Evolutionary conservation across 2,888 invertebrate species (phyloP), one percentile per base, ranked within the genome.

Genomic region (Cinara cedri): DNA sequence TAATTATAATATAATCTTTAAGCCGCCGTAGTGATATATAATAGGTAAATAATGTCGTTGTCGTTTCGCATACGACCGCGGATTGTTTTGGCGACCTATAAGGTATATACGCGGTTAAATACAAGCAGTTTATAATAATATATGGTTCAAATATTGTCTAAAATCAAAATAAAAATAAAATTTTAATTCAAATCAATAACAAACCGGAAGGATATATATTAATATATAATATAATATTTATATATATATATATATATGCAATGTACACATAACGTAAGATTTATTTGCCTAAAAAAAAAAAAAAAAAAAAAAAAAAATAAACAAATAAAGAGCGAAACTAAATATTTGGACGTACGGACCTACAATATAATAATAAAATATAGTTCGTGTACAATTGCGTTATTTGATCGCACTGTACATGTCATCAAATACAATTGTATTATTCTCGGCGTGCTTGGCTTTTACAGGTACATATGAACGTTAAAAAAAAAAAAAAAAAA

Each of bases 401-500:
- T 44, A 51, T 65, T 54, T 44, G 42, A 65, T 21, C 63, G 51
- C 74, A 44, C 51, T 74, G 74, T 74, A 74, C 34, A 34, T 63
- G 54, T 65, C 65, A 26, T 54, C 42, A 54, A 34, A 26, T 75
- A 81, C 66, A n/a, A 46, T 34, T 34, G 6, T 34, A 34, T 34
- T 34, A n/a, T 54, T 46, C n/a, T 75, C 34, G 26, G 76, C 76
- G 76, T 76, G 76, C 76, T 76, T 34, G 76, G 66, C 76, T 76
- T n/a, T 68, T 74, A 74, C 74, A 74, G 74, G 63, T 74, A 74
- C 24, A n/a, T 42, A 49, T 66, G 49, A 51, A 63, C 26, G 62
- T 63, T 51, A 51, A 60, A 19, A 49, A 26, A 26, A 74, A 62
- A 19, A 21, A n/a, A 19, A 51, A 24, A 24, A n/a, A 24, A 24